Evolutionary conservation across 2,888 invertebrate species (phyloP).

Genomic region (Polydesmus complanatus): DNA sequence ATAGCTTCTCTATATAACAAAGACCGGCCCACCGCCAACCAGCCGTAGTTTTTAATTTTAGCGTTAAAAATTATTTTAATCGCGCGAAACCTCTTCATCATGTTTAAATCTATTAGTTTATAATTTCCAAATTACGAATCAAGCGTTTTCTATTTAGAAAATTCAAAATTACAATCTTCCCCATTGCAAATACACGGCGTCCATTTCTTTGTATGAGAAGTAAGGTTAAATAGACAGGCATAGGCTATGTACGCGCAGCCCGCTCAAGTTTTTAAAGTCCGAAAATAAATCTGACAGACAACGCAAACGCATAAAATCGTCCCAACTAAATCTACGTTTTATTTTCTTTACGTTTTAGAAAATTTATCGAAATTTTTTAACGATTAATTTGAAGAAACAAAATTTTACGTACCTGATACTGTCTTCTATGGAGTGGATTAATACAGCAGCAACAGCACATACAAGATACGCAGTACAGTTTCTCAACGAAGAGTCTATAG

Average conservation of each 20-base stretch:
- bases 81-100: too few species aligned
- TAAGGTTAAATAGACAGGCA: too few species aligned
- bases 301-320: neutral
- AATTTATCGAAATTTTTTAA: neutral
- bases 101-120: neutral
- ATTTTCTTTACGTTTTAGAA: neutral
- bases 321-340: neutral
- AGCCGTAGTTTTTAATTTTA: neutral
- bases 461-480: neutral
- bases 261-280: constrained; percentile 13
- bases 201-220: constrained; percentile 18
- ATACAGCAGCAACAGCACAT: neutral
- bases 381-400: neutral
- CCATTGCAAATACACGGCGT: constrained; percentile 14
- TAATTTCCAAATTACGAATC: neutral
- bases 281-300: constrained; percentile 5
- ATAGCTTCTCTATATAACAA: neutral
- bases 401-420: constrained; percentile 9
- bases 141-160: constrained; percentile 3
- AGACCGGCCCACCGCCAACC: neutral
- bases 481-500: neutral
- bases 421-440: neutral
- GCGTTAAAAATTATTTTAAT: neutral
- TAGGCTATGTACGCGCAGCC: constrained; percentile 4
- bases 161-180: constrained; percentile 4